Evolutionary conservation across 2,113 vertebrate species (phyloP).

Genomic region (Meleagris gallopavo): DNA sequence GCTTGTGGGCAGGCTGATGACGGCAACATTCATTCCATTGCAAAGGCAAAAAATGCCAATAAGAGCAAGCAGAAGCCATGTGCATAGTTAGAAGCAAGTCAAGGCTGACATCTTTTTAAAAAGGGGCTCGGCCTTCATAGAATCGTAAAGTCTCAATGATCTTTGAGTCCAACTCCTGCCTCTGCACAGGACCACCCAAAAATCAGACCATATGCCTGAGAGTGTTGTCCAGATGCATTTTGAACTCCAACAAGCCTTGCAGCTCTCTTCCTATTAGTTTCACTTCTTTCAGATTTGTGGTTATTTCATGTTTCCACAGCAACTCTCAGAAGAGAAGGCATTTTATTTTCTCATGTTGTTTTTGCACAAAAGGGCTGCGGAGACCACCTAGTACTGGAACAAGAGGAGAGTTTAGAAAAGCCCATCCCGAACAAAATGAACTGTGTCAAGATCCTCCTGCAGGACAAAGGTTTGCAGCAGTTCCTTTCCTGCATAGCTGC

Average conservation of each 20-base stretch:
- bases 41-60: background rate
- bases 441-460: background rate
- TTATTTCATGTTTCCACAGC: background rate
- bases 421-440: background rate
- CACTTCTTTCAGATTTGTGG: background rate
- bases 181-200: too few relatives aligned
- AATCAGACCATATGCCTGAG: too few relatives aligned
- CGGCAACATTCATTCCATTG: background rate
- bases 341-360: slow-evolving; percentile 34
- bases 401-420: slow-evolving; percentile 31
- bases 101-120: background rate
- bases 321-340: background rate
- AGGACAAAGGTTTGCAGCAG: background rate
- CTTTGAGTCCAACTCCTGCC: too few relatives aligned
- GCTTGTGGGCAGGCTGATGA: background rate
- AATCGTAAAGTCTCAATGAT: too few relatives aligned
- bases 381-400: background rate
- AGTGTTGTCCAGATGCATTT: too few relatives aligned
- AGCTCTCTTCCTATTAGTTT: slow-evolving; percentile 32
- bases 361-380: background rate
- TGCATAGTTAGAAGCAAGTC: background rate
- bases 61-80: background rate
- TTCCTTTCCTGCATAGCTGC: background rate
- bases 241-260: background rate
- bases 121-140: too few relatives aligned